Evolutionary conservation across 2,797 vertebrate species (phyloP).

Genomic region (Odontamblyopus lacepedii): DNA sequence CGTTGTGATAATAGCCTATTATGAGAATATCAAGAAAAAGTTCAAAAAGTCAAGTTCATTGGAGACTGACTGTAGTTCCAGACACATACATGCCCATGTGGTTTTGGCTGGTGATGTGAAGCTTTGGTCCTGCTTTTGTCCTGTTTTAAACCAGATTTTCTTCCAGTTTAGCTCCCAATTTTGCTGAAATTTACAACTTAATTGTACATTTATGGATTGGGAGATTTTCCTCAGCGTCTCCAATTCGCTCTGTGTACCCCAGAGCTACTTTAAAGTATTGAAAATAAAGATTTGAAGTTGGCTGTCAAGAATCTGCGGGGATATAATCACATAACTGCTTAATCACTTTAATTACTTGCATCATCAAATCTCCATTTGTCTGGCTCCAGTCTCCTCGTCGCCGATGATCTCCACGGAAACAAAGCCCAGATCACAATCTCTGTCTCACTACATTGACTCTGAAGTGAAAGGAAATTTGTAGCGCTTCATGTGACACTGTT

Average conservation of each 20-base stretch:
- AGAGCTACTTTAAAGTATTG: too few species aligned
- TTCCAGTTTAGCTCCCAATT: neutral
- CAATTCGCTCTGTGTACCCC: neutral
- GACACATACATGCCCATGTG: too few species aligned
- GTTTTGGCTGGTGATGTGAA: too few species aligned
- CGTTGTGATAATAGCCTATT: too few species aligned
- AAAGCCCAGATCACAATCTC: slow-evolving; percentile 4
- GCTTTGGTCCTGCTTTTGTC: too few species aligned
- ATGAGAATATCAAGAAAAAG: too few species aligned
- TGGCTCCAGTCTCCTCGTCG: slow-evolving; percentile 13
- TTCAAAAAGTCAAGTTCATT: too few species aligned
- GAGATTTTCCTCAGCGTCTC: too few species aligned
- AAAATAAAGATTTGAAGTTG: neutral
- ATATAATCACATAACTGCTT: slow-evolving; percentile 11
- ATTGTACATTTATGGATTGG: too few species aligned
- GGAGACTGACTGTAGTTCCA: too few species aligned
- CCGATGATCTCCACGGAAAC: slow-evolving; percentile 3
- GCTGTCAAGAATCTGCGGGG: neutral
- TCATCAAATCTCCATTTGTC: slow-evolving; percentile 20
- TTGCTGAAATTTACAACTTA: too few species aligned
- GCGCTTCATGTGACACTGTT: neutral
- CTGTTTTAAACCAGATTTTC: too few species aligned
- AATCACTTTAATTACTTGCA: slow-evolving; percentile 22
- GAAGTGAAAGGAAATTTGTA: slow-evolving; percentile 4
- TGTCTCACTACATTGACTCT: slow-evolving; percentile 1